phyloP scores from a whole-genome alignment of 2,113 vertebrate species.

The Eonycteris spelaea region DNA sequence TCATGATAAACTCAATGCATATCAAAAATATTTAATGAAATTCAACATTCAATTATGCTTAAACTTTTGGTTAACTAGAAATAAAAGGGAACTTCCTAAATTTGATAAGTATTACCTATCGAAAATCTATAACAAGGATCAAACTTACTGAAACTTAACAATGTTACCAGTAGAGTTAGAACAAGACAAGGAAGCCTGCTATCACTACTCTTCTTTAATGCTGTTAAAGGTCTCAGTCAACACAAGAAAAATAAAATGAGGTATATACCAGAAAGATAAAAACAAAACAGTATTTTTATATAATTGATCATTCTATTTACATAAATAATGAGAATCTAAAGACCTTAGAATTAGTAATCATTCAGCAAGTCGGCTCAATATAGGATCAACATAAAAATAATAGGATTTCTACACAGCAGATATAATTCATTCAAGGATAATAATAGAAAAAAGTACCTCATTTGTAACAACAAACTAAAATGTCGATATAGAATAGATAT shows the following conservation, averaged over 20 bases:
- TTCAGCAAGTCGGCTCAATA: not conserved
- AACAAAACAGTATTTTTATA: not conserved
- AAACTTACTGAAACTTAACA: not conserved
- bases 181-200: not conserved
- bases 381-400: not conserved
- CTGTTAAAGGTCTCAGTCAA: not conserved
- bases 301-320: not conserved
- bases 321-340: not conserved
- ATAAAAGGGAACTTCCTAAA: not conserved
- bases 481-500: not conserved
- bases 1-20: not conserved
- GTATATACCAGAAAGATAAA: not conserved
- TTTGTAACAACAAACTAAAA: not conserved
- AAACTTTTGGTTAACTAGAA: conserved; percentile 26
- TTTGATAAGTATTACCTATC: not conserved
- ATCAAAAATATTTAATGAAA: not conserved
- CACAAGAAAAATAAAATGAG: not conserved
- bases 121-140: not conserved
- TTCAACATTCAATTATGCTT: not conserved
- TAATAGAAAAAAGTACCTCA: not conserved
- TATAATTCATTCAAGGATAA: not conserved
- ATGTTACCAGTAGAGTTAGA: not conserved
- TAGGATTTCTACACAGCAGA: not conserved
- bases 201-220: not conserved
- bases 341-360: not conserved